phyloP scores from a whole-genome alignment of 2,113 vertebrate genomes.

The Riparia riparia region DNA sequence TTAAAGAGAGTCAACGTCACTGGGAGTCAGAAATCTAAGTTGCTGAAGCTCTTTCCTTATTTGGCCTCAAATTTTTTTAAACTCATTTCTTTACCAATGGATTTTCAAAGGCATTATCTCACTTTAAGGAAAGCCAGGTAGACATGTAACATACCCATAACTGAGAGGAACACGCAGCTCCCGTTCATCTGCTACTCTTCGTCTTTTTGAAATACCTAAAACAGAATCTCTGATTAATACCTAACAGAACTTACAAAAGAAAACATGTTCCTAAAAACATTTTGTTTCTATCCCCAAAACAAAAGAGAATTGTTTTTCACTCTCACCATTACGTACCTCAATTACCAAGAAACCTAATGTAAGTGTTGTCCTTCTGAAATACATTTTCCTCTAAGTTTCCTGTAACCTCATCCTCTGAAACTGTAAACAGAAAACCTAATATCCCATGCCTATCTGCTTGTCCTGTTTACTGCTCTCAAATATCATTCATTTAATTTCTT shows the following conservation, averaged over 20 bases:
- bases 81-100: background rate
- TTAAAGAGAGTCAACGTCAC: background rate
- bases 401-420: background rate
- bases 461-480: background rate
- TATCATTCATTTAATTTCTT: background rate
- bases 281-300: background rate
- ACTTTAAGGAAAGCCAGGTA: background rate
- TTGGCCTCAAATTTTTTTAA: background rate
- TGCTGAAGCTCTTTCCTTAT: background rate
- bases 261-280: background rate
- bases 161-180: slow-evolving; percentile 88
- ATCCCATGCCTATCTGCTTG: background rate
- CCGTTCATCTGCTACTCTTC: slow-evolving; percentile 87
- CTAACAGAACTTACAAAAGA: background rate
- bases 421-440: background rate
- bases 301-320: background rate
- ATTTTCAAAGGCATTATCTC: background rate
- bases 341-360: background rate
- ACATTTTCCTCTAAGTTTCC: background rate
- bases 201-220: slow-evolving; percentile 84
- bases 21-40: background rate
- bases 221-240: slow-evolving; percentile 60
- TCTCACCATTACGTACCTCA: background rate
- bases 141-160: slow-evolving; percentile 82
- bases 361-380: background rate